A percentile compares a stretch with the other conserved stretches of the same genome.
Evolutionary conservation across 2,797 vertebrate species (phyloP).

Genomic region (Peromyscus aztecus): DNA sequence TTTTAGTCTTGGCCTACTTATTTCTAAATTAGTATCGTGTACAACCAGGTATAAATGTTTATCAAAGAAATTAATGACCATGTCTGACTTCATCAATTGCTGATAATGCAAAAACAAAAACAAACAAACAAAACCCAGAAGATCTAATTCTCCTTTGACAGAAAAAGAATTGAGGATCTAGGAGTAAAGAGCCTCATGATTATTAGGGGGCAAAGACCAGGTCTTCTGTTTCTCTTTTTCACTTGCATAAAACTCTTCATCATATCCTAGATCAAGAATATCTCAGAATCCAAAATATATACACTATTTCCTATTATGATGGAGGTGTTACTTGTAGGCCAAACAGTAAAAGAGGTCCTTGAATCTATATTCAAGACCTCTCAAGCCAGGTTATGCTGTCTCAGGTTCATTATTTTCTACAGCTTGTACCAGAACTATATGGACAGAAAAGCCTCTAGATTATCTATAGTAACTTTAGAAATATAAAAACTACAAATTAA

Average conservation of each 20-base stretch:
- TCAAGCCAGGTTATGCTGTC: not conserved
- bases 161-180: conserved; percentile 18
- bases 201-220: not conserved
- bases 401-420: conserved; percentile 28
- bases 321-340: conserved; percentile 5
- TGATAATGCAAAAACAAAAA: not conserved
- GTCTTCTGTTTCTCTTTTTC: conserved; percentile 22
- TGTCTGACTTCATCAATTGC: conserved; percentile 22
- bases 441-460: conserved; percentile 1
- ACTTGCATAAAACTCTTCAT: not conserved
- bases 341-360: not conserved
- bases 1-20: not conserved
- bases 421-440: not conserved
- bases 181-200: not conserved
- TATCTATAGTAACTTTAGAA: not conserved
- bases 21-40: not conserved
- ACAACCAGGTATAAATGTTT: not conserved
- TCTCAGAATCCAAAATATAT: not conserved
- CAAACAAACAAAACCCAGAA: not conserved
- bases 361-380: not conserved
- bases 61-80: conserved; percentile 14
- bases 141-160: not conserved
- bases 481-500: conserved; percentile 35
- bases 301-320: not conserved
- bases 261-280: conserved; percentile 35